Evolutionary conservation across 2,113 vertebrate species (phyloP).

Genomic region (Tyrannus savana): DNA sequence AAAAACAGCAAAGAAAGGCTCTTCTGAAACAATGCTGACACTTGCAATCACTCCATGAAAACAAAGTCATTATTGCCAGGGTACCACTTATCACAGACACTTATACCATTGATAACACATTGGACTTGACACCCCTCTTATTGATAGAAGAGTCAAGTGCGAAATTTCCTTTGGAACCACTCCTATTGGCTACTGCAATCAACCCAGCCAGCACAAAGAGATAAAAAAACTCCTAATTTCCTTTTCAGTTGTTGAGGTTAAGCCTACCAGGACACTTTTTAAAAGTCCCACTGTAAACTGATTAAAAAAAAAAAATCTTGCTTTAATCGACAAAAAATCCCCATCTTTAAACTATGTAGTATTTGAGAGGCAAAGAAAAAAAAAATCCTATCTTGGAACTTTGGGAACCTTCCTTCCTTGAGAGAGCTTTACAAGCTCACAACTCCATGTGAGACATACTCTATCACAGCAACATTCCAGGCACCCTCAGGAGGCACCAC

Average conservation of each 20-base stretch:
- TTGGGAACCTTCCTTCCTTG: background rate
- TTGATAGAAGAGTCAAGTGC: background rate
- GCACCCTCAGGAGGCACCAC: background rate
- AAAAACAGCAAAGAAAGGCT: background rate
- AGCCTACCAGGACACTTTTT: background rate
- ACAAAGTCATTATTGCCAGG: background rate
- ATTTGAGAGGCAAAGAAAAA: background rate
- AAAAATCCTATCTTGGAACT: background rate
- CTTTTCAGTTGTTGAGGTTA: background rate
- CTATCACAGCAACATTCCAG: background rate
- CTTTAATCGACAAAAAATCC: background rate
- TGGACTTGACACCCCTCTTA: background rate
- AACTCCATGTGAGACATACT: background rate
- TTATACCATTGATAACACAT: background rate
- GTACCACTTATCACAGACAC: background rate
- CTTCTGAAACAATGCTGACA: background rate
- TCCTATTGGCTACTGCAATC: background rate
- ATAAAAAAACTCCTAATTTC: too few relatives aligned
- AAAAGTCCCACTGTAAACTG: background rate
- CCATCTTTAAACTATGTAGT: background rate
- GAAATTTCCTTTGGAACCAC: background rate
- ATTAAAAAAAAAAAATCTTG: background rate
- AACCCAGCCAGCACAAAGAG: background rate
- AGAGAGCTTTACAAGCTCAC: background rate
- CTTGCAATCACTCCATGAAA: background rate